These are phyloP conservation scores for Cepphus grylle DNA, from an alignment of 2,113 vertebrate species.

Conservation along the genomic window DNA sequence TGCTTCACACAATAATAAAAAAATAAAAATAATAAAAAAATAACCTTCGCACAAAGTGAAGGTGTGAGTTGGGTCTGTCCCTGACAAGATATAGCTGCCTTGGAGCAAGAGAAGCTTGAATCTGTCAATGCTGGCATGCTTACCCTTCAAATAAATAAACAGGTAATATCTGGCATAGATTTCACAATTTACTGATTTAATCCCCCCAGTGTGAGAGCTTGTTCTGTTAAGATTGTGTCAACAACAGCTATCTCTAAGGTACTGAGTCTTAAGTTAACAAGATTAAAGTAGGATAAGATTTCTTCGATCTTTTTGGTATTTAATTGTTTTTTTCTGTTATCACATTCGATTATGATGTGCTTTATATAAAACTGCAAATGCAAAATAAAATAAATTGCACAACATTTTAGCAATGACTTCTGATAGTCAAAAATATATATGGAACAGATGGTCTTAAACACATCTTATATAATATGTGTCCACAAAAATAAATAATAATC, in stretches of 20 bases:
- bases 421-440: neutral
- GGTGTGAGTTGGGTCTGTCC: neutral
- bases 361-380: neutral
- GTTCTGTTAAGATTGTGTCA: neutral
- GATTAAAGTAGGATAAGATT: neutral
- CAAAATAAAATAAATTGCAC: neutral
- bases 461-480: neutral
- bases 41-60: neutral
- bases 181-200: neutral
- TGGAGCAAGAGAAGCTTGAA: neutral
- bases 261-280: neutral
- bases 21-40: too few species aligned
- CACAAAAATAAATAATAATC: neutral
- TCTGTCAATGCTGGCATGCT: neutral
- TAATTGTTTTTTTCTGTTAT: neutral
- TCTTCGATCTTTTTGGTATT: neutral
- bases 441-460: neutral
- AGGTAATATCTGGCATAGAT: neutral
- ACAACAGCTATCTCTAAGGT: neutral
- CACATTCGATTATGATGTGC: neutral
- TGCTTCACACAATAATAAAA: too few species aligned
- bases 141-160: neutral
- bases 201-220: neutral
- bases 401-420: neutral
- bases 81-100: neutral